These are phyloP conservation scores for Drosophila nr. medialis DNA, from an alignment of 2,888 invertebrate genomes.

Conservation along the genomic window DNA sequence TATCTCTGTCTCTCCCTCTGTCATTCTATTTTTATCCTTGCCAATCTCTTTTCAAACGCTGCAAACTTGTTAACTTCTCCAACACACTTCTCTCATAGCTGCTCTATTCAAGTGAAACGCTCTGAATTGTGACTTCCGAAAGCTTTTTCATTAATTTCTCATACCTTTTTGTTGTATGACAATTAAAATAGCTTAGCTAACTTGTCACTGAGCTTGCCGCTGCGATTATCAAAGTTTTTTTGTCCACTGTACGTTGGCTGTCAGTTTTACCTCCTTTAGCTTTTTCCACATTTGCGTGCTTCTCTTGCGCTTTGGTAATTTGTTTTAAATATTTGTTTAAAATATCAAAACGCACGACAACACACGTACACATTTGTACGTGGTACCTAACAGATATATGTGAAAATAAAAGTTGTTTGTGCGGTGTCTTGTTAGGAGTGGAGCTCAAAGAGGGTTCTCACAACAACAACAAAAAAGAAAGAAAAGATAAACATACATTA, in stretches of 20 bases:
- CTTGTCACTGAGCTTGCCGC: background rate
- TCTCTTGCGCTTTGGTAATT: slow-evolving; percentile 74
- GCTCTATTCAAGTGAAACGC: background rate
- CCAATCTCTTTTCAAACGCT: background rate
- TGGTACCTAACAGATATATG: slow-evolving; percentile 79
- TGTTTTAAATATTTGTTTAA: slow-evolving; percentile 80
- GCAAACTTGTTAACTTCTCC: background rate
- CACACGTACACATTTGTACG: slow-evolving; percentile 77
- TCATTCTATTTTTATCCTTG: background rate
- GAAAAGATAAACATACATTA: slow-evolving; percentile 6
- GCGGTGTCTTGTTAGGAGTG: slow-evolving; percentile 37
- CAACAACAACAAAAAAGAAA: slow-evolving; percentile 3
- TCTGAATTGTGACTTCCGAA: background rate
- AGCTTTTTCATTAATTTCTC: background rate
- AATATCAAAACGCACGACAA: slow-evolving; percentile 73
- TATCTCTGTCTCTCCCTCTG: background rate
- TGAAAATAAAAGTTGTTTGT: slow-evolving; percentile 76
- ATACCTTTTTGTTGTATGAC: background rate
- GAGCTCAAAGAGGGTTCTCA: slow-evolving; percentile 54
- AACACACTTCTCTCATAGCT: background rate
- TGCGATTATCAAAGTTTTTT: background rate
- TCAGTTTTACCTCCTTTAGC: slow-evolving; percentile 34
- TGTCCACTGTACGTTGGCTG: slow-evolving; percentile 42
- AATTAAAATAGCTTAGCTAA: background rate
- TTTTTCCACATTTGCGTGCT: slow-evolving; percentile 61